phyloP scores from a whole-genome alignment of 2,113 vertebrate genomes.

The Protobothrops flavoviridis region DNA sequence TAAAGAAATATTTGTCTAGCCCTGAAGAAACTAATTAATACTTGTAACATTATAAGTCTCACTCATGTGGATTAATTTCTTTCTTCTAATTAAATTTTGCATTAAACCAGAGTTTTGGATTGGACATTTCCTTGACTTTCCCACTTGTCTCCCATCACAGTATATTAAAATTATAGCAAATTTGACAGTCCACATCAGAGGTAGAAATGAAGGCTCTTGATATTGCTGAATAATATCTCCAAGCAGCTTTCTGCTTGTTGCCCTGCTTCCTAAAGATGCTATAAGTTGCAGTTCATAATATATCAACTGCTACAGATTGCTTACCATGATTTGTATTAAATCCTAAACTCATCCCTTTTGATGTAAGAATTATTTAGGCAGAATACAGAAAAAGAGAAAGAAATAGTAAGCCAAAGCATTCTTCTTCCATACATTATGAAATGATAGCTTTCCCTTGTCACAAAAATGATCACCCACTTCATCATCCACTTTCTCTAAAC shows the following conservation, averaged over 20 bases:
- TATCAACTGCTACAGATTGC: neutral
- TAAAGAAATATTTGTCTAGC: constrained; percentile 10
- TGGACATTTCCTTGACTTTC: rapidly evolving
- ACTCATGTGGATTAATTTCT: neutral
- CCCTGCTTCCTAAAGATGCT: neutral
- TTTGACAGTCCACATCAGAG: neutral
- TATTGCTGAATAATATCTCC: neutral
- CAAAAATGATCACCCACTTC: neutral
- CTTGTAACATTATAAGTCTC: constrained; percentile 29
- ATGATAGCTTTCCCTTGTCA: neutral
- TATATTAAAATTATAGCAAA: neutral
- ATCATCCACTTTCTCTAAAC: neutral
- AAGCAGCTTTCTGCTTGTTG: neutral
- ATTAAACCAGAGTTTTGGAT: neutral
- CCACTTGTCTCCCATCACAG: constrained; percentile 1
- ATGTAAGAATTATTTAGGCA: neutral
- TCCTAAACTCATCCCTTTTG: neutral
- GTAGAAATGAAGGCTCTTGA: neutral
- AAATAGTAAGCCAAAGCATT: neutral
- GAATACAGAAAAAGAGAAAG: neutral
- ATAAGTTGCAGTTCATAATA: neutral
- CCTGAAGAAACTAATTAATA: constrained; percentile 20
- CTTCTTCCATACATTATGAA: neutral
- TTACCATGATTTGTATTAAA: neutral
- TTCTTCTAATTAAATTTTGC: constrained; percentile 22